These are phyloP conservation scores for Cataglyphis cursor DNA, from an alignment of 2,888 invertebrate genomes.

Conservation along the genomic window DNA sequence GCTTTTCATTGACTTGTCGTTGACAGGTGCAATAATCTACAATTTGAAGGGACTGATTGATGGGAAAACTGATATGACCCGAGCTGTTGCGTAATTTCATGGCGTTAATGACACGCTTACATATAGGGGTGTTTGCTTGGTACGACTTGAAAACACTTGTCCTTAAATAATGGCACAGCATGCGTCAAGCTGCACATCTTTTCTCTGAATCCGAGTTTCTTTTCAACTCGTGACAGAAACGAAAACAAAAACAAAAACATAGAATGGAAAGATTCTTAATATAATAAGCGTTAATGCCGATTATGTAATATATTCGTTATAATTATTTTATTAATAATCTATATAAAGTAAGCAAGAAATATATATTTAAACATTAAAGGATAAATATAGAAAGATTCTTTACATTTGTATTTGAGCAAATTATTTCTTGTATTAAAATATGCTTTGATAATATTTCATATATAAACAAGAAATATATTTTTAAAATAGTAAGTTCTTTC, in stretches of 20 bases:
- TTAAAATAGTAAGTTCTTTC: conserved; percentile 2
- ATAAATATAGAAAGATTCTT: background rate
- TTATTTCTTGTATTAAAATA: background rate
- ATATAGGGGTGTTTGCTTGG: conserved; percentile 63
- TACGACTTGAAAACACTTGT: conserved; percentile 68
- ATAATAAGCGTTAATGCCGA: background rate
- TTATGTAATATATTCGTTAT: background rate
- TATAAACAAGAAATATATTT: background rate
- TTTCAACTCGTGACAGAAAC: background rate
- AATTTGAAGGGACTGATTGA: conserved; percentile 72
- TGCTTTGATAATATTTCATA: background rate
- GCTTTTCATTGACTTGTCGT: conserved; percentile 11
- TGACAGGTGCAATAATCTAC: conserved; percentile 55
- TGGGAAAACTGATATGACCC: conserved; percentile 70
- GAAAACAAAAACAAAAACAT: background rate
- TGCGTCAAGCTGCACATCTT: conserved; percentile 19
- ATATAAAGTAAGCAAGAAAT: background rate
- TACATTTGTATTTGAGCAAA: background rate
- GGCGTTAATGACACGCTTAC: conserved; percentile 77
- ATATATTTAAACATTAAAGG: background rate
- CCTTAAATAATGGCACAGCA: conserved; percentile 72
- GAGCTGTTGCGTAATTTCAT: conserved; percentile 73
- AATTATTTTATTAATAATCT: background rate
- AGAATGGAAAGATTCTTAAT: background rate
- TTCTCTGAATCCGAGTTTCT: conserved; percentile 1